Percentiles rank a stretch among this genome's conserved stretches.
Conservation (phyloP, 2,797 vertebrate genomes). For the Chrysolophus pictus region DNA sequence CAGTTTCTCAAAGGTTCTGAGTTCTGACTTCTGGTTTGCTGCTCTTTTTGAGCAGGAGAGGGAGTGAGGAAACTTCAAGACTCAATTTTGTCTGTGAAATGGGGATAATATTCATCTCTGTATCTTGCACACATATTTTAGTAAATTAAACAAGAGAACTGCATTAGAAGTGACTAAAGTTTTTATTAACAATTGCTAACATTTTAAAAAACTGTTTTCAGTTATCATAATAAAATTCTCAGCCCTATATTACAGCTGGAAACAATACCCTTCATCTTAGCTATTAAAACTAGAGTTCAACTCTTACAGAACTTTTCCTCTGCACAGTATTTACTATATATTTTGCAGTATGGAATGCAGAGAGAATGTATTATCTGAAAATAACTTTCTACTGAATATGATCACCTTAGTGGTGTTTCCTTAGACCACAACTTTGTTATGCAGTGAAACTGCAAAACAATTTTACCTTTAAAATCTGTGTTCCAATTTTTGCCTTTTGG, state of each 20-base stretch:
- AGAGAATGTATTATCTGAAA: background rate
- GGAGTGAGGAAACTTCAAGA: background rate
- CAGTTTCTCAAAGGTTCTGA: background rate
- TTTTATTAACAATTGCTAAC: background rate
- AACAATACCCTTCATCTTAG: background rate
- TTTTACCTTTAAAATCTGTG: conserved; percentile 1
- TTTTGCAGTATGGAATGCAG: background rate
- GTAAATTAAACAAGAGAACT: background rate
- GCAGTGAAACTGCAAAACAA: conserved; percentile 20
- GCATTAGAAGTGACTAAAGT: background rate
- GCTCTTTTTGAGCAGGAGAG: background rate
- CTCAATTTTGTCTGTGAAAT: background rate
- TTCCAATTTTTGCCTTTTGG: conserved; percentile 49
- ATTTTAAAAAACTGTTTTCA: background rate
- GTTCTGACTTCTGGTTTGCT: background rate
- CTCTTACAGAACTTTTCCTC: background rate
- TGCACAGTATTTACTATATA: background rate
- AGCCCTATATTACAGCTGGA: background rate
- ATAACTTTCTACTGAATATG: conserved; percentile 6
- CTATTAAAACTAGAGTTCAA: background rate
- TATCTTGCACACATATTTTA: background rate
- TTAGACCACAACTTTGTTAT: background rate
- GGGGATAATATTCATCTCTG: background rate
- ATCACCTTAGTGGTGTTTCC: background rate
- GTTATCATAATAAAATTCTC: background rate